Base-by-base conservation (phyloP, 2,888 invertebrate species). In the Epiblema foenella region DNA sequence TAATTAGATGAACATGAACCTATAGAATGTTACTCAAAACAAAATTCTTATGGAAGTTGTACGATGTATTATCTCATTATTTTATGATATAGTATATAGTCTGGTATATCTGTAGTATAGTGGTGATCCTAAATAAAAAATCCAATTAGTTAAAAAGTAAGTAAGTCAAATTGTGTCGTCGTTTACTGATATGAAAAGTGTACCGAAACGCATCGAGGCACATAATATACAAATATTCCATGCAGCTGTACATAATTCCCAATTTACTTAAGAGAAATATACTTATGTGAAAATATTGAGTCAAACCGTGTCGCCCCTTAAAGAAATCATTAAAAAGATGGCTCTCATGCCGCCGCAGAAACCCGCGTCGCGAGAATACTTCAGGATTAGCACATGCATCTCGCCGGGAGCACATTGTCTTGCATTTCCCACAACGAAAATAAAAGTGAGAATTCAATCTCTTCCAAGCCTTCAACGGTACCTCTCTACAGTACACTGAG, bases 361-460 rank as follows among this genome's bases (percentile, higher is more conserved):
- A 20, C 17, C 33, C n/a, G 60, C 62, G 20, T 37, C 58, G 71
- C 72, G 68, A 72, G 74, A 73, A 73, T 67, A 78, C 75, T 68
- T 73, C 75, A 75, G 81, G 81, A 83, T 82, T 83, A 79, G 76
- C 76, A 66, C 78, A 69, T 75, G 77, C 66, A 59, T 56, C 49
- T 59, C 68, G 63, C 74, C 73, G 72, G 70, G 73, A 66, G 68
- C 68, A 72, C 83, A 84, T 85, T 85, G 85, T 85, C 76, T 83
- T 74, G 64, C 63, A 75, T 77, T 85, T 85, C 83, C 79, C 83
- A 89, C 84, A 85, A 78, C 79, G 89, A 91, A 92, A 92, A 85
- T 86, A 91, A 91, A 89, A 91, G 91, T 91, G 87, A 87, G 86
- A 85, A 88, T 89, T 85, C 85, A 88, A 89, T 90, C 83, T 86